phyloP scores from a whole-genome alignment of 2,113 vertebrate genomes.

The Podarcis cretensis region DNA sequence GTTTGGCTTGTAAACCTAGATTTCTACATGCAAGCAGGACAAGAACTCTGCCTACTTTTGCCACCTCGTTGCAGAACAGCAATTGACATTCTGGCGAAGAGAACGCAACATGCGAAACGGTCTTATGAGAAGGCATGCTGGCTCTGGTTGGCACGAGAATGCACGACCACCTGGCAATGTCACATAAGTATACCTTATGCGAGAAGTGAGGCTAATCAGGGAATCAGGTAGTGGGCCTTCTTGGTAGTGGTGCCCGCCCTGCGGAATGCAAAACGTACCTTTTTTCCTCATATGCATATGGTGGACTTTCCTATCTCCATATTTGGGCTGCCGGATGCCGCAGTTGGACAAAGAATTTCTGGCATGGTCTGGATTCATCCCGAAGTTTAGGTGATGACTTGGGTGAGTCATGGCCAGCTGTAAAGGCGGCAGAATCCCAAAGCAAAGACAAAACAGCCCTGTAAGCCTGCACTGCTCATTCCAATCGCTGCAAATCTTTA shows the following conservation, averaged over 20 bases:
- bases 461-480: not conserved
- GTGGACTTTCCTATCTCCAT: conserved; percentile 97
- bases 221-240: no score
- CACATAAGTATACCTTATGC: no score
- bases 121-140: not conserved
- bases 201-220: no score
- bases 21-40: no score
- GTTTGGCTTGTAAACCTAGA: not conserved
- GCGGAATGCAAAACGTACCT: conserved; percentile 69
- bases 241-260: no score
- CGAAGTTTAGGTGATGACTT: conserved; percentile 98
- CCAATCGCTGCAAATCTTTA: not conserved
- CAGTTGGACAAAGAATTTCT: conserved; percentile 98
- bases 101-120: not conserved
- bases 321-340: conserved; percentile 97
- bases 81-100: not conserved
- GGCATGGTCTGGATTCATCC: conserved; percentile 98
- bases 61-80: not conserved
- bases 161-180: no score
- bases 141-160: no score
- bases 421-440: not conserved
- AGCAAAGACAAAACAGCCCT: not conserved
- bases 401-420: conserved; percentile 99
- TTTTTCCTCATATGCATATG: conserved; percentile 99
- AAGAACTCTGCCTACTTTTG: not conserved